Base-by-base conservation (phyloP, 1,140 invertebrate genomes). In the Drosophila persimilis region DNA sequence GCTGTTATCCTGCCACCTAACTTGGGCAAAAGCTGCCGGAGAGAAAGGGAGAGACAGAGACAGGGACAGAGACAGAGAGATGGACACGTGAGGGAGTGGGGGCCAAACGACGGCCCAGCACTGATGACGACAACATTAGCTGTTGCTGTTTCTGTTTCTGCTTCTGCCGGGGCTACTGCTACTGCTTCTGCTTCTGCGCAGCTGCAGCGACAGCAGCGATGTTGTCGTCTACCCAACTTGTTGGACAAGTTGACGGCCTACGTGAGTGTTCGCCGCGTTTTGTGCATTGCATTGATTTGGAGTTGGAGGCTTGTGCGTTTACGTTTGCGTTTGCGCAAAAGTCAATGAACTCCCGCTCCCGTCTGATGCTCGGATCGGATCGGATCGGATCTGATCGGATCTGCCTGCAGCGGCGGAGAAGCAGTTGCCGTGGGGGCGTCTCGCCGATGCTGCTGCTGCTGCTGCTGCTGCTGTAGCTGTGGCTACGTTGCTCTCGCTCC, bases 181-280 rank as follows among this genome's bases (percentile, higher is more conserved):
- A 53, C 13, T 54, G 54, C 35, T 26, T 67, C 46, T 59, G 73
- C 31, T 52, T 13, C 39, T 45, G 11, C 41, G 61, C 46, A 17
- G 73, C 51, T 61, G 57, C 52, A n/a, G 72, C 4, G 39, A 0
- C 24, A 26, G 11, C 58, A 61, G 44, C 24, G 73, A 57, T 63
- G 66, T 50, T 52, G 51, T 60, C 70, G 81, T 81, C 81, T 86
- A 88, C 80, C 78, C 83, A 86, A 86, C 81, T 86, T 66, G 81
- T 86, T 86, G 83, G 81, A 86, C 81, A 86, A 86, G 83, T 86
- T 86, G 81, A 86, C 81, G 81, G 81, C 77, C 80, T 85, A 85
- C 80, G 81, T 80, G 80, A 80, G 80, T 86, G 15, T 43, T 17
- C 39, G 51, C 57, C 56, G 69, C 69, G 62, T 67, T 76, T 71